A percentile compares a stretch with the other conserved stretches of the same genome.
phyloP scores from a whole-genome alignment of 1,140 invertebrate genomes.

The Hylaeus volcanicus region DNA sequence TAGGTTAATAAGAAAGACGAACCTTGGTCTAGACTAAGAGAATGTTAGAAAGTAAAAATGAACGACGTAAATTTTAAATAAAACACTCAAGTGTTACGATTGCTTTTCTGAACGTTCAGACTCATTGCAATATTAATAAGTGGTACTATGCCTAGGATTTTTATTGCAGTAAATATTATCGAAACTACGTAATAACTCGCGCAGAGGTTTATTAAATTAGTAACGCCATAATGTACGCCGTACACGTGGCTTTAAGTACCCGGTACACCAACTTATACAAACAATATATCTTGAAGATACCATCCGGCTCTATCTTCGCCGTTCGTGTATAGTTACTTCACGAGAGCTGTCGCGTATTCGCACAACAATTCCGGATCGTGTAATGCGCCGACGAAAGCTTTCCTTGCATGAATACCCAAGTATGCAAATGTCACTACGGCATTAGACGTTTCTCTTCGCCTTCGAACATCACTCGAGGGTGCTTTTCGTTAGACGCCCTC shows the following conservation, averaged over 20 bases:
- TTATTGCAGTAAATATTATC: too few relatives aligned
- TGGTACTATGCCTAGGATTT: too few relatives aligned
- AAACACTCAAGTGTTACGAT: too few relatives aligned
- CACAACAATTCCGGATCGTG: constrained; percentile 65
- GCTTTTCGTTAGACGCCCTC: constrained; percentile 29
- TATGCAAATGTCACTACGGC: constrained; percentile 63
- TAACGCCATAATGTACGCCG: too few relatives aligned
- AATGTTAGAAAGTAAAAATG: too few relatives aligned
- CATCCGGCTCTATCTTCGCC: constrained; percentile 25
- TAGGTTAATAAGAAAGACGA: too few relatives aligned
- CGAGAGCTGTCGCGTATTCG: constrained; percentile 56
- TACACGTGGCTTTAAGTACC: neutral
- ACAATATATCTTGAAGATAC: constrained; percentile 30
- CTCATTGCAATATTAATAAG: too few relatives aligned
- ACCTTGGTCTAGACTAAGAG: too few relatives aligned
- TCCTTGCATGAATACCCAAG: constrained; percentile 66
- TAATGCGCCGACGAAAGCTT: constrained; percentile 67
- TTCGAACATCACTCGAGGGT: constrained; percentile 53
- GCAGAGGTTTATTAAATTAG: neutral
- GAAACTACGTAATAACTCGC: too few relatives aligned
- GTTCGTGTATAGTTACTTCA: constrained; percentile 48
- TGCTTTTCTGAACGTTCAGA: too few relatives aligned
- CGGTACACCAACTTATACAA: constrained; percentile 26
- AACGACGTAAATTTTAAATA: too few relatives aligned
- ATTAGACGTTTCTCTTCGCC: constrained; percentile 61